Evolutionary conservation across 2,888 invertebrate genomes (phyloP).

Genomic region (Lepidonotus clava): DNA sequence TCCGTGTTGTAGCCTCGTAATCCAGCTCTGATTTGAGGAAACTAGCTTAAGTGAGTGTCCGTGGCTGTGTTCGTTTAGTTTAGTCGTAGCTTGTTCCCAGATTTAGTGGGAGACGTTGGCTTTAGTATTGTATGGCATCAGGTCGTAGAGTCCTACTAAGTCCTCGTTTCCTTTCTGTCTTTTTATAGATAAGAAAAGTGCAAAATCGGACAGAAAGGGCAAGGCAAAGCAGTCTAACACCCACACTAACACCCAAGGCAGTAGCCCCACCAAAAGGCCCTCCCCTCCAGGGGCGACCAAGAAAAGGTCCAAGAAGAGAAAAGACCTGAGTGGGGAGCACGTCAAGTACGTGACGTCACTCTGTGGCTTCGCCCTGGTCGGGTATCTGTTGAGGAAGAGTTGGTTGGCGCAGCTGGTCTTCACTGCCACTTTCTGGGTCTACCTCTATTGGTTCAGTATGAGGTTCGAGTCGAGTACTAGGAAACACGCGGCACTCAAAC

Average conservation of each 20-base stretch:
- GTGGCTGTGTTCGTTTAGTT: no score
- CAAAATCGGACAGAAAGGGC: conserved; percentile 10
- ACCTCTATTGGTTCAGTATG: conserved; percentile 57
- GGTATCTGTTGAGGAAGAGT: conserved; percentile 47
- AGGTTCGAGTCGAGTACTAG: conserved; percentile 24
- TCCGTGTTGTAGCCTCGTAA: no score
- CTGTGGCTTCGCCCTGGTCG: conserved; percentile 48
- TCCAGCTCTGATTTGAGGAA: no score
- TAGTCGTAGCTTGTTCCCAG: no score
- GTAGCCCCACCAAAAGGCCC: not conserved
- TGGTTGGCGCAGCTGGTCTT: conserved; percentile 55
- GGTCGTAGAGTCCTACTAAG: no score
- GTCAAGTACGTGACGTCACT: conserved; percentile 54
- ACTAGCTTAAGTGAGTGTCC: no score
- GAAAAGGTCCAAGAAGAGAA: conserved; percentile 28
- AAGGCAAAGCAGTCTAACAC: conserved; percentile 11
- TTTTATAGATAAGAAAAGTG: conserved; percentile 12
- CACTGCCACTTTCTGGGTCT: conserved; percentile 57
- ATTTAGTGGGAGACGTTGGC: no score
- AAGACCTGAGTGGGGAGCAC: conserved; percentile 47
- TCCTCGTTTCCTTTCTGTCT: conserved; percentile 7
- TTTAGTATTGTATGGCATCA: no score
- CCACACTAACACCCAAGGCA: not conserved
- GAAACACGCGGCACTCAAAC: not conserved
- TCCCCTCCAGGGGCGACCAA: not conserved